These are phyloP conservation scores for Entomyzon cyanotis DNA, from an alignment of 2,113 vertebrate genomes.

Conservation along the genomic window DNA sequence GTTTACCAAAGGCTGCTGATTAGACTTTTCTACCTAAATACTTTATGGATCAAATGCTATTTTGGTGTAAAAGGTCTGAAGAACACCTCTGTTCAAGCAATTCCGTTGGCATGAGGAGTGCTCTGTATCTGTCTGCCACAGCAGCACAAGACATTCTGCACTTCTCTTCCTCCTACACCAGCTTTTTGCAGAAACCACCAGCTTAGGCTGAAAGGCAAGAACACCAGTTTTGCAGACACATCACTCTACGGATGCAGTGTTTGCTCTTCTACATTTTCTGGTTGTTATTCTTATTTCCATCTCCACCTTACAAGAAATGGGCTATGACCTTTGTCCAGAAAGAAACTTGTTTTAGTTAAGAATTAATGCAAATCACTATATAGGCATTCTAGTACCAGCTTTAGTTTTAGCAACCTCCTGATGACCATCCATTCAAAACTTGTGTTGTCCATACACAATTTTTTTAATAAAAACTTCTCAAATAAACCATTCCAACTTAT, in stretches of 20 bases:
- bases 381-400: background rate
- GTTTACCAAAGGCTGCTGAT: background rate
- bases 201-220: background rate
- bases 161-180: background rate
- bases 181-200: background rate
- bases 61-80: background rate
- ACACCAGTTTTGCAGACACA: background rate
- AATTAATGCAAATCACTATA: background rate
- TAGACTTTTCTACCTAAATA: background rate
- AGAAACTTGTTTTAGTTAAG: background rate
- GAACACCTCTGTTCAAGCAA: background rate
- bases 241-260: accelerated
- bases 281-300: background rate
- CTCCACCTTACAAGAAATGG: background rate
- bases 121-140: background rate
- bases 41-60: background rate
- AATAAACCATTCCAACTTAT: background rate
- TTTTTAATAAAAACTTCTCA: background rate
- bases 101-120: background rate
- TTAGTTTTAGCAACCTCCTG: background rate
- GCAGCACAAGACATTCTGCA: background rate
- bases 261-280: background rate
- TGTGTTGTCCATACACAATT: background rate
- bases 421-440: background rate
- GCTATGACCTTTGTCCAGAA: accelerated